Evolutionary conservation across 2,888 invertebrate species (phyloP).

Genomic region (Steinernema scapterisci): DNA sequence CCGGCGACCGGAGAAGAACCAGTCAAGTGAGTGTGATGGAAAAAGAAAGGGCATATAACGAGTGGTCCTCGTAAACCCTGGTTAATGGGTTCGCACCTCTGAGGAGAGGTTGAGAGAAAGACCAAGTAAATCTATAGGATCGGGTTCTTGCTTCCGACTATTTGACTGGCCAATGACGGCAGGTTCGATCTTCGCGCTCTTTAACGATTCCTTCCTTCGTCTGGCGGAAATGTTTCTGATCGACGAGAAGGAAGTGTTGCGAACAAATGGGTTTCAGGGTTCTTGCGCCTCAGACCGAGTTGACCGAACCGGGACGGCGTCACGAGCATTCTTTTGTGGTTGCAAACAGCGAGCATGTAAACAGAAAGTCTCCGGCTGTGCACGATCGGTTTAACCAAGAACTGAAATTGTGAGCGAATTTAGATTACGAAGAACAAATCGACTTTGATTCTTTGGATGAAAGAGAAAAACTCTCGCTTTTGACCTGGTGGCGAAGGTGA

Average conservation of each 20-base stretch:
- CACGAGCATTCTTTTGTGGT: no score
- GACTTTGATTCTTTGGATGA: not conserved
- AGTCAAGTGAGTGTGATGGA: not conserved
- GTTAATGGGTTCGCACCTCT: constrained; percentile 14
- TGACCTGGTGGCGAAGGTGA: constrained; percentile 2
- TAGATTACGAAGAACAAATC: not conserved
- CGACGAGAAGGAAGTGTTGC: no score
- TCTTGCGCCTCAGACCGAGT: no score
- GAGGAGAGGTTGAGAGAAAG: not conserved
- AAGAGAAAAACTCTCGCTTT: constrained; percentile 21
- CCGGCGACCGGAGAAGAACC: not conserved
- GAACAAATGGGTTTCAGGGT: no score
- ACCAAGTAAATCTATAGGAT: not conserved
- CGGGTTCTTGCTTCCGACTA: not conserved
- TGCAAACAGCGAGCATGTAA: no score
- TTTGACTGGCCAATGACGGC: not conserved
- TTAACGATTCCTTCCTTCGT: not conserved
- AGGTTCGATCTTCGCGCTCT: constrained; percentile 12
- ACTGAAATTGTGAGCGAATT: no score
- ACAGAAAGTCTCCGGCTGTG: no score
- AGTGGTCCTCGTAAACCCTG: not conserved
- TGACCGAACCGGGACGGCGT: no score
- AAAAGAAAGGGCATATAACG: not conserved
- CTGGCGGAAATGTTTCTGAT: not conserved
- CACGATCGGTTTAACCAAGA: no score